Evolutionary conservation across 2,113 vertebrate species (phyloP), one percentile per base, ranked within the genome.

Genomic region (Burhinus oedicnemus): DNA sequence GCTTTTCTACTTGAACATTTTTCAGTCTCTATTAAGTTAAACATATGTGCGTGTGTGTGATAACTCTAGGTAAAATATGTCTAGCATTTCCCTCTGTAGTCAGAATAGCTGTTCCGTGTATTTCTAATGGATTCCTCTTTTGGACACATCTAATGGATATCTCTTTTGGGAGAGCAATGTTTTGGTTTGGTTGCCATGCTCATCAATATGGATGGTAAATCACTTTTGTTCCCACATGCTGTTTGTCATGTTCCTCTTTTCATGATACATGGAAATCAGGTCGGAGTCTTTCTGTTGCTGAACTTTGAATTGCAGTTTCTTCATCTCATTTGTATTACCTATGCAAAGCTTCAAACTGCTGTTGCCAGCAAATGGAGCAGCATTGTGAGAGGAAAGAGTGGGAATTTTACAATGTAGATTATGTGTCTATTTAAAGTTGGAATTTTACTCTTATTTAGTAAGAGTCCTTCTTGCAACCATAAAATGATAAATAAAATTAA

Each of bases 301-400:
- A 93, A 94, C 89, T 95, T 96, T 93, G 90, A 85, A 19, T 92
- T 83, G 38, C 62, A 83, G 44, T 65, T 89, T 57, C 74, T 87
- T 88, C 70, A 88, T 55, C 87, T 87, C 52, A 11, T 47, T 57
- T 66, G 57, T 69, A 9, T 62, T 54, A 20, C 51, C 74, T 34
- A 8, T 16, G n/a, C 55, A 54, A 40, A 36, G 54, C 38, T 58
- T 72, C 65, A 40, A 13, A 23, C 23, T 62, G n/a, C 65, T 64
- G 21, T 34, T 68, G 42, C 47, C 54, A 58, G 52, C 45, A 70
- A 77, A 38, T 15, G 25, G 40, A 75, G 45, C 66, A 57, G 60
- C 55, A 7, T 10, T 38, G 65, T 8, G 74, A 30, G 44, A 54
- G 87, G 26, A 8, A 16, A 7, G 26, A 84, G 57, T 15, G 44